These are phyloP conservation scores for Cyprinella venusta DNA, from an alignment of 2,797 vertebrate genomes.

Conservation along the genomic window DNA sequence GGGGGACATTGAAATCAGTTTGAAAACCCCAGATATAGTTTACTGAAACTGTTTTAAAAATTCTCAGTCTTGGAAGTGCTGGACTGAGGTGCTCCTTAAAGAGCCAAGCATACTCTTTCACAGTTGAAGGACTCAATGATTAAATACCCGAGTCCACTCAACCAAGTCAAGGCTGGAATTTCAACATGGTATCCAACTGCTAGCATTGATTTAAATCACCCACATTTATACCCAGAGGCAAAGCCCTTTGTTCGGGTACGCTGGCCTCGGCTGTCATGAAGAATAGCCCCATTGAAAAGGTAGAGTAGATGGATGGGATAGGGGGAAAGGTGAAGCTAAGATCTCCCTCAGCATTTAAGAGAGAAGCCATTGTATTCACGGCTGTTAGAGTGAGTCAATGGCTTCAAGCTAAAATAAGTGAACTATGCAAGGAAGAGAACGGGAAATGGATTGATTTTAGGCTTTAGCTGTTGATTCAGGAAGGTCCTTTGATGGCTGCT, in stretches of 20 bases:
- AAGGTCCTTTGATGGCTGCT: not conserved
- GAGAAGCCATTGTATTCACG: conserved; percentile 72
- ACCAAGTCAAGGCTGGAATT: conserved; percentile 46
- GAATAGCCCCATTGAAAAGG: conserved; percentile 75
- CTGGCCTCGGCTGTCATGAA: conserved; percentile 57
- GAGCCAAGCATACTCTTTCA: not conserved
- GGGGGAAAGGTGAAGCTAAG: conserved; percentile 55
- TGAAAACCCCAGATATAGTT: not conserved
- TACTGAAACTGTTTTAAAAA: not conserved
- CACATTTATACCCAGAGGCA: conserved; percentile 20
- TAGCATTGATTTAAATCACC: conserved; percentile 18
- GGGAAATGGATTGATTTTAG: conserved; percentile 22
- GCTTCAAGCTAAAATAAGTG: conserved; percentile 34
- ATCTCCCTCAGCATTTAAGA: conserved; percentile 71
- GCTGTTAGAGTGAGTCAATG: conserved; percentile 57
- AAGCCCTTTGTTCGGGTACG: conserved; percentile 52
- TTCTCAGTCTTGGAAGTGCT: not conserved
- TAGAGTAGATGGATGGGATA: conserved; percentile 48
- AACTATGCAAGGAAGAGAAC: not conserved
- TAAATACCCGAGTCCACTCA: conserved; percentile 14
- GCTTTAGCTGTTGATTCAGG: conserved; percentile 12
- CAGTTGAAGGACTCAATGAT: conserved; percentile 17
- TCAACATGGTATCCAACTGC: conserved; percentile 16
- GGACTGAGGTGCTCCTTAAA: not conserved
- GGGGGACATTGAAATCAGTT: not conserved